Evolutionary conservation across 1,140 invertebrate genomes (phyloP).

Genomic region (Plodia interpunctella): DNA sequence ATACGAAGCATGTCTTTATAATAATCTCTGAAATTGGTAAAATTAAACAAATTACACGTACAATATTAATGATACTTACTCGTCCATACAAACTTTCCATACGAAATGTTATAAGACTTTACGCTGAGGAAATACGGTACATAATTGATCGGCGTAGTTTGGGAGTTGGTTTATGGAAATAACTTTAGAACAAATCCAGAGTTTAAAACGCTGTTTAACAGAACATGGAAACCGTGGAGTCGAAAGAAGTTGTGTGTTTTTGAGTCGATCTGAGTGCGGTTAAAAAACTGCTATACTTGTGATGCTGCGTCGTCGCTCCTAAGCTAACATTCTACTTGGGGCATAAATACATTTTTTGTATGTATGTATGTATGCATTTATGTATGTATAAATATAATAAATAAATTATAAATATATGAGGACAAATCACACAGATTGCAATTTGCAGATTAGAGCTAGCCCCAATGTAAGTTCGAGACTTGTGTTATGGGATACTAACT

Average conservation of each 20-base stretch:
- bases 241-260: background rate
- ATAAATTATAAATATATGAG: no score
- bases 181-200: slow-evolving; percentile 55
- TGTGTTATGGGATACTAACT: no score
- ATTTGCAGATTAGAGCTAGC: no score
- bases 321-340: no score
- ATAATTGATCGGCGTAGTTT: background rate
- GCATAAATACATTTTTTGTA: no score
- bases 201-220: slow-evolving; percentile 48
- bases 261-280: no score
- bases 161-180: slow-evolving; percentile 45
- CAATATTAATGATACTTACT: slow-evolving; percentile 7
- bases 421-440: no score
- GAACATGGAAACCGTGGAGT: slow-evolving; percentile 25
- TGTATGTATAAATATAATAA: no score
- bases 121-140: background rate
- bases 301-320: no score
- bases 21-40: slow-evolving; percentile 8
- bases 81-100: slow-evolving; percentile 5
- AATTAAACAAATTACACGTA: slow-evolving; percentile 13
- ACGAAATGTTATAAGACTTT: background rate
- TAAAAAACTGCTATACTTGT: no score
- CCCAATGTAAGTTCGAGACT: no score
- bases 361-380: no score
- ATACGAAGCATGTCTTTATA: background rate